These are phyloP conservation scores for Sinotaia quadrata DNA, from an alignment of 2,888 invertebrate genomes.

Conservation along the genomic window DNA sequence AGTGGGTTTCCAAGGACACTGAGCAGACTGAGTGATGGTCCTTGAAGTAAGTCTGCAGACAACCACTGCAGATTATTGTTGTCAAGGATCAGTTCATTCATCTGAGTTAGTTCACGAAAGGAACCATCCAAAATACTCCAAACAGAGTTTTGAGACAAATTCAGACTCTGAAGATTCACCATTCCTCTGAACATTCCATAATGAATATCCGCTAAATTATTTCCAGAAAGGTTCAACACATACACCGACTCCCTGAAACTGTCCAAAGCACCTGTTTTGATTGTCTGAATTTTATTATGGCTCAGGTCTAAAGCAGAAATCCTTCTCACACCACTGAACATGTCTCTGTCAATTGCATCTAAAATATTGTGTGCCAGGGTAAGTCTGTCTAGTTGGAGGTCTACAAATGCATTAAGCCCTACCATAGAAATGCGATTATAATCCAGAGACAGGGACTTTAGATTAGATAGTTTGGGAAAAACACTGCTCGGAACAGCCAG, in stretches of 20 bases:
- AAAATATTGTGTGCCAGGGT: conserved; percentile 47
- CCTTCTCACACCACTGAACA: conserved; percentile 44
- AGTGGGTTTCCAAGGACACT: conserved; percentile 37
- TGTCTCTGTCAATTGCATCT: conserved; percentile 40
- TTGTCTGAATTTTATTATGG: conserved; percentile 43
- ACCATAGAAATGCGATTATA: conserved; percentile 46
- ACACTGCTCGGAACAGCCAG: conserved; percentile 40
- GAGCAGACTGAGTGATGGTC: conserved; percentile 25
- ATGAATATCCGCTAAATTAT: conserved; percentile 37
- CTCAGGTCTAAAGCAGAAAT: conserved; percentile 49
- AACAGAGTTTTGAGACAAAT: conserved; percentile 34
- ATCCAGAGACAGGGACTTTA: conserved; percentile 45
- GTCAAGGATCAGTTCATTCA: conserved; percentile 36
- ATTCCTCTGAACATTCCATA: conserved; percentile 55
- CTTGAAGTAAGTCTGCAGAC: conserved; percentile 23
- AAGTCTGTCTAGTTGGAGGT: conserved; percentile 46
- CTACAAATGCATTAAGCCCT: conserved; percentile 44
- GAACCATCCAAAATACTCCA: conserved; percentile 29
- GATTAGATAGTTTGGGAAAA: conserved; percentile 43
- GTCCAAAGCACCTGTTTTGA: conserved; percentile 52
- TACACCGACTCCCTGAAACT: conserved; percentile 52
- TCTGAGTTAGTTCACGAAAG: conserved; percentile 27
- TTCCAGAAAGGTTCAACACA: conserved; percentile 41
- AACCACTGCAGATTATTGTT: conserved; percentile 34
- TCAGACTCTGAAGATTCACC: conserved; percentile 36